These are phyloP conservation scores for Horisme vitalbata DNA, from an alignment of 2,888 invertebrate genomes.

Conservation along the genomic window DNA sequence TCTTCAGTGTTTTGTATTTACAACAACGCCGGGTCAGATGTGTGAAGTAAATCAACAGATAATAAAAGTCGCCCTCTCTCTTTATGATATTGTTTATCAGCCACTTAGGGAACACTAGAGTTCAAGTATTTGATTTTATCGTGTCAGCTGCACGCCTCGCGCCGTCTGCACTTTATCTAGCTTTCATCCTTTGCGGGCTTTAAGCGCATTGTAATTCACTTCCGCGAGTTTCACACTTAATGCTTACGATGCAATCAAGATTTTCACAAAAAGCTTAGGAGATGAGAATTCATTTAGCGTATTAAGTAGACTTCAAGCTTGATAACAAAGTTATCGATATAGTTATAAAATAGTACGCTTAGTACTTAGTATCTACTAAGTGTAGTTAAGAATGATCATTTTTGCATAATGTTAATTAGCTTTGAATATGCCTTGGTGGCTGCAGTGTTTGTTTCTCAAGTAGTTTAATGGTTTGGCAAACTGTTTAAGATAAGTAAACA, in stretches of 20 bases:
- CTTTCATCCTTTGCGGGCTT: conserved; percentile 50
- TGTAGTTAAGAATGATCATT: background rate
- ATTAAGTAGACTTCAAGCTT: background rate
- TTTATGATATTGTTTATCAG: conserved; percentile 29
- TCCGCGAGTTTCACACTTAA: conserved; percentile 22
- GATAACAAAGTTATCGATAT: background rate
- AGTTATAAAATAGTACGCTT: too few species aligned
- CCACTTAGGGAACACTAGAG: conserved; percentile 24
- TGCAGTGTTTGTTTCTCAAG: conserved; percentile 44
- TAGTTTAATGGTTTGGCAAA: conserved; percentile 62
- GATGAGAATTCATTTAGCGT: background rate
- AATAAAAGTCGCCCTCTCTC: background rate
- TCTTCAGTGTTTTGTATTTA: conserved; percentile 6
- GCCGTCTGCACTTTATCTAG: conserved; percentile 48
- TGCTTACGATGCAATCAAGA: conserved; percentile 52
- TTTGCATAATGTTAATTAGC: conserved; percentile 18
- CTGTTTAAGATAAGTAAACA: conserved; percentile 59
- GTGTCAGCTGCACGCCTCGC: conserved; percentile 53
- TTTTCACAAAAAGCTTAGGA: conserved; percentile 46
- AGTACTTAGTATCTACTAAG: background rate
- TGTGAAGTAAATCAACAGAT: background rate
- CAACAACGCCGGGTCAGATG: too few species aligned
- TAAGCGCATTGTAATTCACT: conserved; percentile 58
- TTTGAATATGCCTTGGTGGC: conserved; percentile 20
- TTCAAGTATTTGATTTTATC: conserved; percentile 60